A percentile compares a stretch with the other conserved stretches of the same genome.
Conservation (phyloP, 2,888 invertebrate species). For the Drosophila neutralis region DNA sequence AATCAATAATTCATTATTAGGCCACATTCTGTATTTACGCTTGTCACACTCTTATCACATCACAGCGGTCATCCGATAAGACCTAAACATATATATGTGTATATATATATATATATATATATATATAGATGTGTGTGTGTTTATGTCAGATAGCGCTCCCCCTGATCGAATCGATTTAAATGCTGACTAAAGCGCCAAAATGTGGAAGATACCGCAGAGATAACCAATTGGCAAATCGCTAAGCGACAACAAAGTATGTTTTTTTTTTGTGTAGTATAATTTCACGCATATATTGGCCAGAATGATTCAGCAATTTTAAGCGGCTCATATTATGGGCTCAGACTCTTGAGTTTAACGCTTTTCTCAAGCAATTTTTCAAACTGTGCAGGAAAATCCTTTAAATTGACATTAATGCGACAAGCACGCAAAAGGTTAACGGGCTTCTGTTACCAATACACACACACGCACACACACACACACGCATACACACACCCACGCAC, state of each 20-base stretch:
- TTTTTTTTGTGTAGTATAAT: constrained; percentile 1
- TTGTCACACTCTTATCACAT: constrained; percentile 30
- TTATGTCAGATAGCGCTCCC: background rate
- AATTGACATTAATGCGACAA: constrained; percentile 65
- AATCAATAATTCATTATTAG: constrained; percentile 43
- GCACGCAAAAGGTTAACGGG: constrained; percentile 42
- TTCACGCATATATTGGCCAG: constrained; percentile 31
- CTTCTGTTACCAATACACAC: constrained; percentile 20
- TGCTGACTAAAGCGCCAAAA: constrained; percentile 6
- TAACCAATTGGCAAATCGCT: constrained; percentile 15
- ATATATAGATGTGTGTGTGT: background rate
- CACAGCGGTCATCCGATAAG: constrained; percentile 22
- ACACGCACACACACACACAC: background rate
- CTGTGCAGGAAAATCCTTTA: constrained; percentile 53
- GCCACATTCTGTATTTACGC: constrained; percentile 29
- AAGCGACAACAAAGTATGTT: background rate
- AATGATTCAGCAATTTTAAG: constrained; percentile 36
- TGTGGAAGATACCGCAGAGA: constrained; percentile 1
- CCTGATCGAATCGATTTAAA: constrained; percentile 20
- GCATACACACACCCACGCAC: background rate
- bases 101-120: background rate
- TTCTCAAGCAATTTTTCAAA: constrained; percentile 16
- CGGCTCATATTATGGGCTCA: constrained; percentile 42
- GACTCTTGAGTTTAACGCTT: constrained; percentile 24
- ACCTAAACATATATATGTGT: background rate